Evolutionary conservation across 2,113 vertebrate genomes (phyloP).

Genomic region (Clupea harengus): DNA sequence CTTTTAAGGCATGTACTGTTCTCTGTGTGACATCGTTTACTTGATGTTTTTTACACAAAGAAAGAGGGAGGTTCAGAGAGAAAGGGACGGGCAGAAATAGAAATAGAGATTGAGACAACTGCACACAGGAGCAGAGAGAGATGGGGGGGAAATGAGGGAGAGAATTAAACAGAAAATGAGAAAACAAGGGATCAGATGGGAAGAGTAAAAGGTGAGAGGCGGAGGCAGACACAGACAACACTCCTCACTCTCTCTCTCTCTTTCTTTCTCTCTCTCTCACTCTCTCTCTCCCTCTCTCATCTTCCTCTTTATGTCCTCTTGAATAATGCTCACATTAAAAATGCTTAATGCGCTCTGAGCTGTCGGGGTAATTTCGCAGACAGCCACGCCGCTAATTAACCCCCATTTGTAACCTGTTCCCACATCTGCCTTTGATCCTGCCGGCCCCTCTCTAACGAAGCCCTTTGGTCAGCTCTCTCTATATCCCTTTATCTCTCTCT

Average conservation of each 20-base stretch:
- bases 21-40: background rate
- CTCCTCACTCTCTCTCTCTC: background rate
- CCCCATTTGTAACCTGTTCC: slow-evolving; percentile 48
- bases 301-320: slow-evolving; percentile 30
- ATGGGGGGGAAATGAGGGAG: background rate
- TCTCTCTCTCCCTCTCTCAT: background rate
- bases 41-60: background rate
- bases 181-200: background rate
- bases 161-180: background rate
- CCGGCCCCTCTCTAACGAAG: slow-evolving; percentile 39
- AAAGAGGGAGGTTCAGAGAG: background rate
- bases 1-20: background rate
- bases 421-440: slow-evolving; percentile 44
- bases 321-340: slow-evolving; percentile 41
- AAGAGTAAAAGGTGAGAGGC: background rate
- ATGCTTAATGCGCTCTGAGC: slow-evolving; percentile 29
- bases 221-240: background rate
- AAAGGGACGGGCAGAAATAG: background rate
- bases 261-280: background rate
- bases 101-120: background rate
- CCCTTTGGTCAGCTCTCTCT: background rate
- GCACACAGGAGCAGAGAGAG: background rate
- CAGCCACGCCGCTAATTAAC: slow-evolving; percentile 52
- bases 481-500: background rate
- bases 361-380: slow-evolving; percentile 38